Evolutionary conservation across 2,888 invertebrate species (phyloP).

Genomic region (Augochlorella aurata): DNA sequence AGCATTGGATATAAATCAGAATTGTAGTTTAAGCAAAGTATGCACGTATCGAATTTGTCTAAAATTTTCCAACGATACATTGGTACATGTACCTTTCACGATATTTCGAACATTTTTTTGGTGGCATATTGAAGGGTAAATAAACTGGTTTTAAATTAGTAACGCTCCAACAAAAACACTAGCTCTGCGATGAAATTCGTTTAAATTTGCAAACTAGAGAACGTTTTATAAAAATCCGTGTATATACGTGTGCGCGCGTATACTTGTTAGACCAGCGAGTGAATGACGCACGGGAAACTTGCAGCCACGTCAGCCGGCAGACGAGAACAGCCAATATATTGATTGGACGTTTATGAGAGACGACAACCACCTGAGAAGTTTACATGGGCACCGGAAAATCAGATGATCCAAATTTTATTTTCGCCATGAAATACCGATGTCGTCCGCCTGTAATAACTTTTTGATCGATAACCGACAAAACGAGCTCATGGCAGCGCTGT

Average conservation of each 20-base stretch:
- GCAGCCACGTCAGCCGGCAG: slow-evolving; percentile 60
- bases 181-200: background rate
- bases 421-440: slow-evolving; percentile 30
- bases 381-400: slow-evolving; percentile 42
- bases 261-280: slow-evolving; percentile 5
- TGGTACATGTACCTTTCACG: background rate
- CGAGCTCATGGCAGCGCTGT: background rate
- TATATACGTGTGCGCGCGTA: background rate
- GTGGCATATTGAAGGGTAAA: background rate
- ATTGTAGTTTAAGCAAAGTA: background rate
- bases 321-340: slow-evolving; percentile 54
- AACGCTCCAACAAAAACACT: background rate
- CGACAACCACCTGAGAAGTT: slow-evolving; percentile 54
- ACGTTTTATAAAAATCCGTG: background rate
- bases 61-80: background rate
- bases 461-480: slow-evolving; percentile 22
- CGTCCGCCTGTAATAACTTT: slow-evolving; percentile 25
- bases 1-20: background rate
- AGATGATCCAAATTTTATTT: slow-evolving; percentile 51
- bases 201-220: background rate
- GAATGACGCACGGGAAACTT: slow-evolving; percentile 63
- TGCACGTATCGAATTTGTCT: too few relatives aligned
- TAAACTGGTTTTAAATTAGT: background rate
- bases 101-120: background rate
- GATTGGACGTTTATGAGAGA: slow-evolving; percentile 53